Evolutionary conservation across 2,797 vertebrate species (phyloP).

Genomic region (Carapus acus): DNA sequence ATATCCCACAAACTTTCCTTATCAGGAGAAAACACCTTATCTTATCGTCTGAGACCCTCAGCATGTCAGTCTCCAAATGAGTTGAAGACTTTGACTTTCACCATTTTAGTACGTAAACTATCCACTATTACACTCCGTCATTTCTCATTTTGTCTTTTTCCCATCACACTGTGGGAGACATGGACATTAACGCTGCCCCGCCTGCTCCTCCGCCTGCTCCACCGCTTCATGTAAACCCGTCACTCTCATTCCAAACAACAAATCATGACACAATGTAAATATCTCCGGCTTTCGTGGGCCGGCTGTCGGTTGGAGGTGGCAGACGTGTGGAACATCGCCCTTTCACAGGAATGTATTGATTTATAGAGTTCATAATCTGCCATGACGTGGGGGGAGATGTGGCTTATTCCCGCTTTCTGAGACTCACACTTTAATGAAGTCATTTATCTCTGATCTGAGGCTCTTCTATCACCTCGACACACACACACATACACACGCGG

Average conservation of each 20-base stretch:
- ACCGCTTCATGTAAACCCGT: background rate
- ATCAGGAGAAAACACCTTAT: too few species aligned
- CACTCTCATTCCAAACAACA: slow-evolving; percentile 22
- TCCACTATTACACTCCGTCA: too few species aligned
- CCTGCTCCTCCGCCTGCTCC: background rate
- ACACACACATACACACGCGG: slow-evolving; percentile 8
- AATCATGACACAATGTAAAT: slow-evolving; percentile 22
- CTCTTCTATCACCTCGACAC: slow-evolving; percentile 46
- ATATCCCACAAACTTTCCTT: too few species aligned
- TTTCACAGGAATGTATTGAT: slow-evolving; percentile 68
- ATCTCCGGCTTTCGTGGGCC: slow-evolving; percentile 28
- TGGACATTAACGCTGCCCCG: too few species aligned
- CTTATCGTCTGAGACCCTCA: too few species aligned
- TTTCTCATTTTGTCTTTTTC: too few species aligned
- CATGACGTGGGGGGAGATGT: slow-evolving; percentile 56
- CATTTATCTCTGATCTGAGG: slow-evolving; percentile 75
- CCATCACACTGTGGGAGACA: too few species aligned
- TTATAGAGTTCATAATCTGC: slow-evolving; percentile 72
- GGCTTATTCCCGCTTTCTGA: slow-evolving; percentile 65
- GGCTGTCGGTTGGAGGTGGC: slow-evolving; percentile 36
- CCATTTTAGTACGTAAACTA: too few species aligned
- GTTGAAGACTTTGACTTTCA: too few species aligned
- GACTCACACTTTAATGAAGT: slow-evolving; percentile 72
- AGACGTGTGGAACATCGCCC: slow-evolving; percentile 43
- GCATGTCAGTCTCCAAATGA: too few species aligned